Conservation (phyloP, 2,113 vertebrate genomes). For the Butorides virescens region DNA sequence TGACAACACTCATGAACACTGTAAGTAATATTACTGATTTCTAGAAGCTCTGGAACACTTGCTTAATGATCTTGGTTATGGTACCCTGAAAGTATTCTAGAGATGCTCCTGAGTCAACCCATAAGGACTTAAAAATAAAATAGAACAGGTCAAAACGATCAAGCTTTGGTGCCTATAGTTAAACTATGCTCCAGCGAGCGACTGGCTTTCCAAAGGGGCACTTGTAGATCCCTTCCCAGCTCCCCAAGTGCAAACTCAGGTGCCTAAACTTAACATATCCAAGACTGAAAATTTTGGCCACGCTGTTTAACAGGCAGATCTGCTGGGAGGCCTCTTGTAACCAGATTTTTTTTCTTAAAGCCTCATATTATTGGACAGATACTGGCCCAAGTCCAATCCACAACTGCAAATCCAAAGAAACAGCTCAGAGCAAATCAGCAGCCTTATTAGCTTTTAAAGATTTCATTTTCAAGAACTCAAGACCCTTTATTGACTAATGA, state of each 20-base stretch:
- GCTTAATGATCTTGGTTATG: background rate
- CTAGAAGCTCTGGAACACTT: background rate
- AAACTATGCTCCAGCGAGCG: background rate
- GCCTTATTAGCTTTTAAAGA: slow-evolving; percentile 67
- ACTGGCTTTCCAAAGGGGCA: background rate
- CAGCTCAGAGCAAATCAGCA: slow-evolving; percentile 47
- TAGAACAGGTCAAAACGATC: background rate
- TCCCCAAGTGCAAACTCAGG: background rate
- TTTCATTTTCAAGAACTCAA: slow-evolving; percentile 67
- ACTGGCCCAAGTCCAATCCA: slow-evolving; percentile 47
- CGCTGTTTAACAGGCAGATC: background rate
- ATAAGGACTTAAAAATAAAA: background rate
- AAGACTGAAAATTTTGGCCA: background rate
- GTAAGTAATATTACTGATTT: background rate
- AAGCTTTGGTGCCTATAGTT: background rate
- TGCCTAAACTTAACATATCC: background rate
- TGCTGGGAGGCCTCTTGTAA: slow-evolving; percentile 16
- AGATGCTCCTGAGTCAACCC: background rate
- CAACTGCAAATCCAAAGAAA: slow-evolving; percentile 53
- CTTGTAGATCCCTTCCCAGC: background rate
- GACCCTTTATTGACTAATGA: slow-evolving; percentile 67
- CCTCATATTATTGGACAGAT: slow-evolving; percentile 45
- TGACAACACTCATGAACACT: background rate
- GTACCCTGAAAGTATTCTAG: background rate
- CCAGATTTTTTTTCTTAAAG: slow-evolving; percentile 8